Conservation (phyloP, 2,888 invertebrate genomes). For the Synanthedon tipuliformis region DNA sequence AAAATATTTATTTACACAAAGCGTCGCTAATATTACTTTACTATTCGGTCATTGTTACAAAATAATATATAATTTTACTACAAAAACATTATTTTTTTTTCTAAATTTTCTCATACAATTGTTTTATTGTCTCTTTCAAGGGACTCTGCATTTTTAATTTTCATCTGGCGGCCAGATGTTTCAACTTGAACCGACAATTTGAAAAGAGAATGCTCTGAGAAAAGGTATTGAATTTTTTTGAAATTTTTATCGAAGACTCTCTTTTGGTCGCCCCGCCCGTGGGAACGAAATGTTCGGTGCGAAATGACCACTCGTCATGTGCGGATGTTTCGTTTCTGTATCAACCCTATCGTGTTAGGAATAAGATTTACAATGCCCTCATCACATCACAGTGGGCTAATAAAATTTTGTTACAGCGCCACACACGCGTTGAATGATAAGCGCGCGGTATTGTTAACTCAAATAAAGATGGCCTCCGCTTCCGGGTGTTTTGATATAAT, state of each 20-base stretch:
- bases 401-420: neutral
- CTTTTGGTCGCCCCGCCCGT: slow-evolving; percentile 15
- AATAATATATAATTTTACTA: too few species aligned
- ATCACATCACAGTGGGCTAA: neutral
- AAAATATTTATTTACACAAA: too few species aligned
- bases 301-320: slow-evolving; percentile 5
- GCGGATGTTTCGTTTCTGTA: slow-evolving; percentile 6
- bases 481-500: slow-evolving; percentile 13
- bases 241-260: slow-evolving; percentile 3
- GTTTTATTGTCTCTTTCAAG: too few species aligned
- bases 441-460: neutral
- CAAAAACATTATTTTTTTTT: too few species aligned
- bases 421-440: neutral
- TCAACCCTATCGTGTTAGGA: too few species aligned
- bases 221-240: slow-evolving; percentile 17
- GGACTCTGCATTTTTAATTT: neutral
- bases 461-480: slow-evolving; percentile 14
- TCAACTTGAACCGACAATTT: slow-evolving; percentile 24
- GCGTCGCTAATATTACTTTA: too few species aligned
- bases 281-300: slow-evolving; percentile 17
- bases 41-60: too few species aligned
- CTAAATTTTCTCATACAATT: too few species aligned
- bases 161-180: slow-evolving; percentile 22
- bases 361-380: too few species aligned
- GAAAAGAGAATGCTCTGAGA: slow-evolving; percentile 4